These are phyloP conservation scores for Otolemur garnettii DNA, from an alignment of 2,113 vertebrate genomes.

Conservation along the genomic window DNA sequence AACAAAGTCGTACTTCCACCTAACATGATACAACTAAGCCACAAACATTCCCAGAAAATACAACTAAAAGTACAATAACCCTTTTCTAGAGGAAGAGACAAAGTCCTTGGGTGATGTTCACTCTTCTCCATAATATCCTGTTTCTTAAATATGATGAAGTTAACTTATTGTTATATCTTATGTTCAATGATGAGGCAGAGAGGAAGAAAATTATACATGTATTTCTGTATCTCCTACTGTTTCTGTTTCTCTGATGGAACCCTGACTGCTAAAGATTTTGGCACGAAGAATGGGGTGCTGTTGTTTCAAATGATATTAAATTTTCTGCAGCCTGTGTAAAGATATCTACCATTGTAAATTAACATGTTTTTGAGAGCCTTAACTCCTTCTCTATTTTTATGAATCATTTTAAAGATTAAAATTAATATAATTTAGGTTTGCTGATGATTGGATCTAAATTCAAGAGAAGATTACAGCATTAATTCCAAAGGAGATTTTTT, in stretches of 20 bases:
- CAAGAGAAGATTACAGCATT: conserved; percentile 14
- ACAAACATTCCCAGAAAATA: neutral
- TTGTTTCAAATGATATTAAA: conserved; percentile 49
- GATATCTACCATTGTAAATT: conserved; percentile 52
- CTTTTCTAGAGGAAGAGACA: neutral
- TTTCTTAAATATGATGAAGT: neutral
- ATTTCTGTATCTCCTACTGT: neutral
- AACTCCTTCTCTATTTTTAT: conserved; percentile 48
- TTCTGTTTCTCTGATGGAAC: neutral
- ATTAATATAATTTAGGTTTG: conserved; percentile 41
- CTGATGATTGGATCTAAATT: conserved; percentile 36
- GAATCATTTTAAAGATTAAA: conserved; percentile 58
- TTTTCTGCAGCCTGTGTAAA: conserved; percentile 45
- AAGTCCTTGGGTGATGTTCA: neutral
- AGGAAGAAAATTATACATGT: neutral
- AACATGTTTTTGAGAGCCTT: conserved; percentile 61
- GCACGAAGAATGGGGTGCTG: neutral
- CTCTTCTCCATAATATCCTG: neutral
- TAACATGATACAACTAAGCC: neutral
- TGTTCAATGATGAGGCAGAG: neutral
- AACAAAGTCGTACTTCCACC: neutral
- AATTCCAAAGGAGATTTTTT: conserved; percentile 53
- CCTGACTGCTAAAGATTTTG: neutral
- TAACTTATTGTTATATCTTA: neutral
- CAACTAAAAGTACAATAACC: neutral